These are phyloP conservation scores for Sinocyclocheilus maitianheensis DNA, from an alignment of 2,113 vertebrate genomes.

Conservation along the genomic window DNA sequence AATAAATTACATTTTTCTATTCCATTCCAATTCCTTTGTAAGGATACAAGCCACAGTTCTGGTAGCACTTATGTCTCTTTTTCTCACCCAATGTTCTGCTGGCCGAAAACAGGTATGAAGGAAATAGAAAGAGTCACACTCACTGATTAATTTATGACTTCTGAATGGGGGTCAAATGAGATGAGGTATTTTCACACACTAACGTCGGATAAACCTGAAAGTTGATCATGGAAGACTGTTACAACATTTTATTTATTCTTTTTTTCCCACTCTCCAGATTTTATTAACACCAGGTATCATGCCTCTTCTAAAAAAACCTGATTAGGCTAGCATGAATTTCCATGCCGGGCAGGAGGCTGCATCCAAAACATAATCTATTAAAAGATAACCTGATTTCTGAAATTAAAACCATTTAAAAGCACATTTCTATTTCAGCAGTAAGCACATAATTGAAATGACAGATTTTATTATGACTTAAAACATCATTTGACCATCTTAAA, in stretches of 20 bases:
- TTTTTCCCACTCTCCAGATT: not conserved
- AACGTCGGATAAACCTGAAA: not conserved
- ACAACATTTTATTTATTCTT: not conserved
- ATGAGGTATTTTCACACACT: conserved; percentile 12
- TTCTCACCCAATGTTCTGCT: not conserved
- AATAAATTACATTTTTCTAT: conserved; percentile 24
- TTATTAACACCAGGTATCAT: too few relatives aligned
- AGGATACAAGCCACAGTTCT: not conserved
- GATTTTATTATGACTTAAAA: too few relatives aligned
- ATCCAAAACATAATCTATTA: too few relatives aligned
- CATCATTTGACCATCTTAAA: too few relatives aligned
- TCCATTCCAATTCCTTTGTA: not conserved
- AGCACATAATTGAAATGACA: too few relatives aligned
- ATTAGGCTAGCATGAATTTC: too few relatives aligned
- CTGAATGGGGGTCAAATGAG: not conserved
- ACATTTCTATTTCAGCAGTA: too few relatives aligned
- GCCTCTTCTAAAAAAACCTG: too few relatives aligned
- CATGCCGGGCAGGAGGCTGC: too few relatives aligned
- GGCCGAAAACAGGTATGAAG: not conserved
- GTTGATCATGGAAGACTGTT: not conserved
- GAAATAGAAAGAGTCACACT: not conserved
- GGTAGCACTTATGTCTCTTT: not conserved
- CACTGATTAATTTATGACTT: conserved; percentile 15
- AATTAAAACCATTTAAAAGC: too few relatives aligned
- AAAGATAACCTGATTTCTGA: too few relatives aligned